phyloP scores from a whole-genome alignment of 2,888 invertebrate genomes.

The Dasypogon diadema region DNA sequence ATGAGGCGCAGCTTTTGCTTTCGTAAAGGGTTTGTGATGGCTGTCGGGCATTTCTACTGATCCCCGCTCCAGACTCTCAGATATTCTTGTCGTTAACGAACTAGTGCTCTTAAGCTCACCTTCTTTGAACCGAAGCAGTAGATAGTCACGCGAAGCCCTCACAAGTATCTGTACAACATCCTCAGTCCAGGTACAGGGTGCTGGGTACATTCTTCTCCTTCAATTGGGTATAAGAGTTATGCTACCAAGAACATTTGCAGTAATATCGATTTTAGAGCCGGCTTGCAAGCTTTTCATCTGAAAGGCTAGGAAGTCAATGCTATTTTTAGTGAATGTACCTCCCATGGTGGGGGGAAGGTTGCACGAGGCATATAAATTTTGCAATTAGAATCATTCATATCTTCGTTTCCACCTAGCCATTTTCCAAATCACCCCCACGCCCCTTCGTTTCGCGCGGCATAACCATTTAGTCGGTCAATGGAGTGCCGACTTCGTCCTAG shows the following conservation, averaged over 20 bases:
- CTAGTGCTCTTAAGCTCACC: slow-evolving; percentile 4
- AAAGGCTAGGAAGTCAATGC: neutral
- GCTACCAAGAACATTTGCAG: slow-evolving; percentile 23
- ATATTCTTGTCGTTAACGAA: slow-evolving; percentile 13
- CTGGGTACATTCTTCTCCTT: neutral
- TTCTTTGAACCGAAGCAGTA: slow-evolving; percentile 5
- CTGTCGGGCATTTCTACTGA: no score
- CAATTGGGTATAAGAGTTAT: neutral
- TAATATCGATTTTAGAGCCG: slow-evolving; percentile 22
- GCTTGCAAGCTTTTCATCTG: neutral
- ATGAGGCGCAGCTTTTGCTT: slow-evolving; percentile 6
- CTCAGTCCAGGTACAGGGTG: neutral
- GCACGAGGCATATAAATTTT: slow-evolving; percentile 26
- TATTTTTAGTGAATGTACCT: neutral
- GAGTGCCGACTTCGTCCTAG: slow-evolving; percentile 4
- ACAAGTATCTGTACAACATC: neutral
- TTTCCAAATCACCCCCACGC: neutral
- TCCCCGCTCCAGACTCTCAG: neutral
- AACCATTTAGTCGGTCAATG: slow-evolving; percentile 24
- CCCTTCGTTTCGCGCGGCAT: neutral
- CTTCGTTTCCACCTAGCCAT: neutral
- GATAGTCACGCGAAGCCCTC: slow-evolving; percentile 29
- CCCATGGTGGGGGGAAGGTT: no score
- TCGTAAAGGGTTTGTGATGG: neutral
- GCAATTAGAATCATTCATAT: slow-evolving; percentile 35